Conservation (phyloP, 1,140 invertebrate genomes). For the Wiebesia pumilae region DNA sequence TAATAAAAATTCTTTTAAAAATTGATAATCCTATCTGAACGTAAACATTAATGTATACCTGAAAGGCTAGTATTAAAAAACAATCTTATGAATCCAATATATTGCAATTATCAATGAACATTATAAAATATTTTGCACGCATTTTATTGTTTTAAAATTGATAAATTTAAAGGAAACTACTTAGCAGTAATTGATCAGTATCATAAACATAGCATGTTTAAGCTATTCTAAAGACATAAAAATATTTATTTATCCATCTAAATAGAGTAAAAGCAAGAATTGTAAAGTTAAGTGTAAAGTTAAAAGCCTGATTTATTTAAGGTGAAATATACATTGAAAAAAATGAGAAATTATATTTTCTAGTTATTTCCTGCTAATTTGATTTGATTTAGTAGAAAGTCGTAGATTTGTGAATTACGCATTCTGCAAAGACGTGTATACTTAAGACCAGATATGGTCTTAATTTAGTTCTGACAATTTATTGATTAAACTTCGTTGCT, state of each 20-base stretch:
- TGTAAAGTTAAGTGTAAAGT: neutral
- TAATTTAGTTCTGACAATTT: conserved; percentile 2
- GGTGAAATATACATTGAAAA: neutral
- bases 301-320: neutral
- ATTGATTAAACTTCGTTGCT: conserved; percentile 10
- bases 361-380: neutral
- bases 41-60: neutral
- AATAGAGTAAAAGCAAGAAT: neutral
- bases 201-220: neutral
- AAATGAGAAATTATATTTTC: neutral
- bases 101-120: neutral
- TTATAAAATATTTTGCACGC: neutral
- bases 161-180: neutral
- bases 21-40: neutral
- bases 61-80: too few relatives aligned
- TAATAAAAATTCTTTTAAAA: neutral
- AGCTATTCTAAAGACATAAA: neutral
- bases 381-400: neutral
- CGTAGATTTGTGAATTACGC: conserved; percentile 7
- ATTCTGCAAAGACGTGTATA: neutral
- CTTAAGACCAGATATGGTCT: neutral
- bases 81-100: too few relatives aligned
- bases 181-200: neutral
- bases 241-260: neutral
- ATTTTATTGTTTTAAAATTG: neutral